Evolutionary conservation across 2,113 vertebrate genomes (phyloP), one percentile per base, ranked within the genome.

Genomic region (Mixornis gularis): DNA sequence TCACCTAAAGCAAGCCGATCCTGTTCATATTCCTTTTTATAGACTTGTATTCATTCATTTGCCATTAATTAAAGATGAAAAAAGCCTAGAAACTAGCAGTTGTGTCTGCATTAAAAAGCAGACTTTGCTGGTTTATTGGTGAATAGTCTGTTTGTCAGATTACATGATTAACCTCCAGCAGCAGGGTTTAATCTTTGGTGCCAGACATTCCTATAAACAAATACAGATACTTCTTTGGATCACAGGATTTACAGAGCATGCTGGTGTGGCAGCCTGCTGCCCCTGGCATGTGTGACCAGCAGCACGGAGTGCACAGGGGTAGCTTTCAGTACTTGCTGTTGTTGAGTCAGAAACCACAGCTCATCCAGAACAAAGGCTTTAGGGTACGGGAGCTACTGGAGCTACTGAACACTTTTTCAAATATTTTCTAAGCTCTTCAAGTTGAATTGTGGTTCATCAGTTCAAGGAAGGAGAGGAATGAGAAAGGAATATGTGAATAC

Each of bases 241-340:
- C 64, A 30, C 40, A 25, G 40, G 53, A 34, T 84, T 86, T 64
- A 46, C 34, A 59, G 49, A 68, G n/a, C 40, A 15, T 34, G 27
- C 40, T 70, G 12, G 5, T 80, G 17, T 86, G 68, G 34, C 60
- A 78, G 9, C 58, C 76, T 86, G 48, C 72, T 87, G 30, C n/a
- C 12, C 40, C 24, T 74, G 65, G 8, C 1, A 0, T 20, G 5
- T 80, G 41, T 1, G 3, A 38, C 49, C 60, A 52, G 62, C 24
- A 65, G 32, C 62, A 77, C 10, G 60, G 69, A 36, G 22, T 0
- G 0, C 58, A 56, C 52, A 48, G 30, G 3, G 1, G 10, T 40
- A 62, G 22, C 48, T 74, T 71, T 51, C 44, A 49, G 44, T 48
- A 24, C 20, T 72, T 77, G 7, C 7, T 1, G 0, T 79, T n/a